Evolutionary conservation across 2,888 invertebrate genomes (phyloP), one percentile per base, ranked within the genome.

Genomic region (Eupithecia insigniata): DNA sequence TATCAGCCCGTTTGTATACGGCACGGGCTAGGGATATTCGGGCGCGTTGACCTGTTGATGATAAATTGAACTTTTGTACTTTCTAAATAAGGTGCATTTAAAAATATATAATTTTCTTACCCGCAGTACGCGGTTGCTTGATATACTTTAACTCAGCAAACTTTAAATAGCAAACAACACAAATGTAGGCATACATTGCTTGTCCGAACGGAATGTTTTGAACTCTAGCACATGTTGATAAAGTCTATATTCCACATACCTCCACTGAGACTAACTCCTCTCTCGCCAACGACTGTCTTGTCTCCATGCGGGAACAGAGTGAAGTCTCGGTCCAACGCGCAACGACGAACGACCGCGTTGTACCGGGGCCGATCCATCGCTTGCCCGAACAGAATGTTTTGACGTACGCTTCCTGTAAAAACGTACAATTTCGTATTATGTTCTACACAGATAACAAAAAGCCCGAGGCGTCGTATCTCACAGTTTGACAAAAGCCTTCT

Each of bases 331-430:
- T 96, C 96, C 74, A 97, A 94, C 18, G 97, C 96, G 86, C 97
- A 97, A 1, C 96, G 96, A 70, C 95, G 95, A 1, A 98, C 92
- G 51, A 96, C 96, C 73, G 95, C 92, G 87, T 95, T 96, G 87
- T 95, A 96, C 26, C 95, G 94, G 36, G 95, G 94, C 34, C 95
- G 95, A 81, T 96, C 96, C 96, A 96, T 96, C 76, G 95, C 94
- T 83, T 95, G 95, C 0, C 99, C 99, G 89, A 99, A 99, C 1
- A 98, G 89, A 78, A 99, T 98, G 89, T 99, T 99, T 84, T 99
- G 98, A 14, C 98, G 95, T 0, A 99, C 96, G 75, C 97, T 97
- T 34, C 96, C 96, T 91, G 84, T 14, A 65, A 70, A 61, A 64
- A 67, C 62, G 10, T 69, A 16, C 43, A 60, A 67, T 36, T 39